Base-by-base conservation (phyloP, 2,888 invertebrate species). In the Lepidocyrtoides sp. region DNA sequence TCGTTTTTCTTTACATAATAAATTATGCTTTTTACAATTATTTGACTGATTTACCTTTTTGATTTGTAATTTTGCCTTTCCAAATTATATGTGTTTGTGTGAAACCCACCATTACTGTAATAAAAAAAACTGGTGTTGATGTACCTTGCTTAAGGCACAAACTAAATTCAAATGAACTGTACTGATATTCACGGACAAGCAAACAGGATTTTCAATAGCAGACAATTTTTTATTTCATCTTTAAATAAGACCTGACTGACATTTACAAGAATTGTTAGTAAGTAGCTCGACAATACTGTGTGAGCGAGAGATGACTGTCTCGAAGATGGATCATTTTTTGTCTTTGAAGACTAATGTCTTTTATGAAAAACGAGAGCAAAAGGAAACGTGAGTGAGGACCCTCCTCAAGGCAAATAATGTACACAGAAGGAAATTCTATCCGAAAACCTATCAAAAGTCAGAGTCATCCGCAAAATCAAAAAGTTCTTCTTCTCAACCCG, bases 361-460 rank as follows among this genome's bases (percentile, higher is more conserved):
- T n/a, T 23, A 23, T 23, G 12, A 2, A 12, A 4, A 7, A 32
- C 60, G 20, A 12, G 60, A 60, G 60, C 23, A 60, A 60, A 26
- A 60, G 23, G 26, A 20, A 60, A 60, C 17, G 66, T 36, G 8
- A 36, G 29, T 26, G 66, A 69, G 66, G 17, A 32, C n/a, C 32
- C 29, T 36, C 60, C 82, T 41, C 20, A 17, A 60, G 79, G 83
- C 60, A 82, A 51, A 23, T 60, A 26, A 2, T 36, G 32, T 20
- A 82, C 26, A 32, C 36, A 44, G 66, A 41, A 41, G 41, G 63
- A 44, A 81, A 81, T 23, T 60, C 5, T n/a, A 29, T 32, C 14
- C n/a, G 51, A 32, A 57, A 51, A 72, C 72, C 32, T 54, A 84
- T 84, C 84, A 72, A 69, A 82, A 84, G 83, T 84, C 83, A 84